Evolutionary conservation across 1,140 invertebrate genomes (phyloP).

Genomic region (Lucilia sericata): DNA sequence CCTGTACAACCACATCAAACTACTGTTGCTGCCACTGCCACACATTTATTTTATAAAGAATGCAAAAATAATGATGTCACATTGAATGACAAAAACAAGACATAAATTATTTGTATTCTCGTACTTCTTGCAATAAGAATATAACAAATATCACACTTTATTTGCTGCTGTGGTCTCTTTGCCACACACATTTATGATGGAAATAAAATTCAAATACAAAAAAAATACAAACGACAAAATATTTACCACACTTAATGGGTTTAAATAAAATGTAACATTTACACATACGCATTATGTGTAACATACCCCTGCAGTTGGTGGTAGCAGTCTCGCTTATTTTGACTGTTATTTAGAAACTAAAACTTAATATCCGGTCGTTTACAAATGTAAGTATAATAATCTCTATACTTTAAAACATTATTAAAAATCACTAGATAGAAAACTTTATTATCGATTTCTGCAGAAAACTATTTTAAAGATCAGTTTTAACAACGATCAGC

Average conservation of each 20-base stretch:
- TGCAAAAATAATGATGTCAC: constrained; percentile 43
- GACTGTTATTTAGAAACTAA: no score
- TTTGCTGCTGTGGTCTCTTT: neutral
- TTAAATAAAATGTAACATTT: neutral
- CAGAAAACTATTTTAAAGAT: no score
- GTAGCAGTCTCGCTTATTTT: no score
- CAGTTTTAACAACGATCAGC: no score
- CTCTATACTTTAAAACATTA: no score
- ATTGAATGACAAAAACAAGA: constrained; percentile 30
- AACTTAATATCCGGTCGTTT: no score
- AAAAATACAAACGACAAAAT: constrained; percentile 18
- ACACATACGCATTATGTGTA: neutral
- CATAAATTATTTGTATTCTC: neutral
- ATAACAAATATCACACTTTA: neutral
- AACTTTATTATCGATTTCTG: no score
- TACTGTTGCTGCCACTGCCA: neutral
- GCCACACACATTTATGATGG: neutral
- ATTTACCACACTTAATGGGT: constrained; percentile 37
- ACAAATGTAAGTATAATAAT: no score
- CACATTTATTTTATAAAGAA: constrained; percentile 23
- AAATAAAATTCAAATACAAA: constrained; percentile 8
- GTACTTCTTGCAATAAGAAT: neutral
- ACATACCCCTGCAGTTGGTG: no score
- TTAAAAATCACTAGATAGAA: no score
- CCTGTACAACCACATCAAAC: neutral